phyloP scores from a whole-genome alignment of 2,113 vertebrate species.

The Periophthalmus modestus region DNA sequence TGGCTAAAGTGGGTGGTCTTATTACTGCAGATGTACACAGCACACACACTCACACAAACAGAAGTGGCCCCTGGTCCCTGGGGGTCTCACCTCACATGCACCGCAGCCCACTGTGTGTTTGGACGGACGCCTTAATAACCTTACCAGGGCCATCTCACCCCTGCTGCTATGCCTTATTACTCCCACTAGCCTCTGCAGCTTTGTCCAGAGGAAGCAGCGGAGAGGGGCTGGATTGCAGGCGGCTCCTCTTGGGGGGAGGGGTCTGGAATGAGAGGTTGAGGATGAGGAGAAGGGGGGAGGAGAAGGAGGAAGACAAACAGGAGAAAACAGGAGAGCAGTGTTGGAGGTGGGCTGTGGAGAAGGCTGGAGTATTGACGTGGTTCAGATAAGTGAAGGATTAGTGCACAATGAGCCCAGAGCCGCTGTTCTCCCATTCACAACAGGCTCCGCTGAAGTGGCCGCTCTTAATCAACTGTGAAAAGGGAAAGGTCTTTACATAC shows the following conservation, averaged over 20 bases:
- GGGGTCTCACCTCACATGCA: constrained; percentile 55
- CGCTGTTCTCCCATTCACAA: constrained; percentile 42
- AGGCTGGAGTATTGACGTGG: constrained; percentile 41
- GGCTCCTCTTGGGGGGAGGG: constrained; percentile 29
- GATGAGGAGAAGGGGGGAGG: background rate
- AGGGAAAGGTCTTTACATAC: constrained; percentile 38
- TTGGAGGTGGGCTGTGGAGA: constrained; percentile 20
- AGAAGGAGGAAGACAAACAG: background rate
- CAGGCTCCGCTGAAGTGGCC: constrained; percentile 54
- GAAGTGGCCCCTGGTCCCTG: constrained; percentile 36
- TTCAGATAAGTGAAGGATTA: constrained; percentile 63
- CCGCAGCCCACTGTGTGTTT: constrained; percentile 55
- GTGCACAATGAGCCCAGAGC: constrained; percentile 49
- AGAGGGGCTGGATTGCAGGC: constrained; percentile 52
- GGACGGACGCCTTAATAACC: constrained; percentile 67
- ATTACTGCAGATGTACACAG: constrained; percentile 24
- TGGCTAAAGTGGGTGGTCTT: background rate
- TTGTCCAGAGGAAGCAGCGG: constrained; percentile 52
- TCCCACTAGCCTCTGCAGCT: constrained; percentile 45
- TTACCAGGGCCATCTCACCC: constrained; percentile 50
- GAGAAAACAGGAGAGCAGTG: constrained; percentile 14
- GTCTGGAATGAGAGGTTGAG: too few species aligned
- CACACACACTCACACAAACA: constrained; percentile 29
- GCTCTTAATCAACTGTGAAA: constrained; percentile 54
- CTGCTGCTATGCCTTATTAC: constrained; percentile 66